Evolutionary conservation across 2,113 vertebrate genomes (phyloP).

Genomic region (Campylorhamphus procurvoides): DNA sequence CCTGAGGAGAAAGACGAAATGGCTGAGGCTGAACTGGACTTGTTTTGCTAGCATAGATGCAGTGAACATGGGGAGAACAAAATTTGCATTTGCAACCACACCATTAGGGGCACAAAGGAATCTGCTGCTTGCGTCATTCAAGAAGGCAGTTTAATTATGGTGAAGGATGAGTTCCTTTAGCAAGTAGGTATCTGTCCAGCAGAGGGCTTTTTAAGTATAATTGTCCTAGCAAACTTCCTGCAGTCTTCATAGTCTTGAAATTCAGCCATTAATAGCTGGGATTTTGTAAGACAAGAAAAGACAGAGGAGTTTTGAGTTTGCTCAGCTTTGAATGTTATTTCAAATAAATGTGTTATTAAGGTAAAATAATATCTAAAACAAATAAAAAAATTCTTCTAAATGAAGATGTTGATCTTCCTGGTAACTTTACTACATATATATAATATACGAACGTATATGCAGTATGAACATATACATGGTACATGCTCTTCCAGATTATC

Average conservation of each 20-base stretch:
- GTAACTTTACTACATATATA: not conserved
- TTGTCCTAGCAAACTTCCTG: not conserved
- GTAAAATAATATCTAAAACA: not conserved
- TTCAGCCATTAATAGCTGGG: not conserved
- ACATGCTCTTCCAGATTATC: not conserved
- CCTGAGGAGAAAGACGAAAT: not conserved
- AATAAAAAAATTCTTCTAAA: not conserved
- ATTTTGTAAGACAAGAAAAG: not conserved
- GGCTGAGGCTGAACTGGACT: not conserved
- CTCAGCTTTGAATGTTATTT: not conserved
- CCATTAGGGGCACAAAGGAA: not conserved
- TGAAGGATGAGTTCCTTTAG: not conserved
- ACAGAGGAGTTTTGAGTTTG: not conserved
- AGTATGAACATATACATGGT: not conserved
- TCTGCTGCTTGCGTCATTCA: not conserved
- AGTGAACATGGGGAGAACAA: fast-evolving
- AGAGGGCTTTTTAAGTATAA: not conserved
- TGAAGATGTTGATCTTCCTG: not conserved
- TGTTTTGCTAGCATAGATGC: not conserved
- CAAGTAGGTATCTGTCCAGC: not conserved
- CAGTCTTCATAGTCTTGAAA: not conserved
- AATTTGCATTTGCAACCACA: not conserved
- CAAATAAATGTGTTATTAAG: not conserved
- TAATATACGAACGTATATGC: not conserved
- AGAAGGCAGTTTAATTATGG: not conserved